Percentiles rank a stretch among this genome's conserved stretches.
Conservation (phyloP, 2,797 vertebrate species). For the Phoebastria nigripes region DNA sequence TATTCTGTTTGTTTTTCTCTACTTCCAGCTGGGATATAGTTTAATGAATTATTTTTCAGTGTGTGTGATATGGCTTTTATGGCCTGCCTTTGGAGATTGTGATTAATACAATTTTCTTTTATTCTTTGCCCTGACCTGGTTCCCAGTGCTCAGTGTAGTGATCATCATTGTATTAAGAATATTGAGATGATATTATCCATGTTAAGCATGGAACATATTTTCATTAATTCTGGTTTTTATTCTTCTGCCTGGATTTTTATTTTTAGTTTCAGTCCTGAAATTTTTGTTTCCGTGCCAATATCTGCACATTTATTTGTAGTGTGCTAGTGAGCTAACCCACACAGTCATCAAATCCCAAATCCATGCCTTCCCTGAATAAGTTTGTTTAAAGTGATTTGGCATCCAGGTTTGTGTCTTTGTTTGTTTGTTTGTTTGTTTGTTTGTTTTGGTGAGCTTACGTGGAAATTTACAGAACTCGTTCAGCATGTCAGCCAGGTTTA, state of each 20-base stretch:
- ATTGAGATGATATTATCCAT: background rate
- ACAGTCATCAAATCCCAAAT: slow-evolving; percentile 52
- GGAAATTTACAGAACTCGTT: background rate
- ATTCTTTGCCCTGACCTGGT: slow-evolving; percentile 45
- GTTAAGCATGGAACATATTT: background rate
- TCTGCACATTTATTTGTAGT: slow-evolving; percentile 53
- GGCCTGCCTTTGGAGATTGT: slow-evolving; percentile 69
- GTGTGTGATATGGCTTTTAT: slow-evolving; percentile 71
- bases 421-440: background rate
- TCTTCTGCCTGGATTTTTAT: slow-evolving; percentile 17
- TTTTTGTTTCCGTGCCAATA: slow-evolving; percentile 52
- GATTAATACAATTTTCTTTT: slow-evolving; percentile 66
- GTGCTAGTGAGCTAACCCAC: background rate
- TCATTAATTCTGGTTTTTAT: slow-evolving; percentile 28
- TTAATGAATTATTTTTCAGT: slow-evolving; percentile 77
- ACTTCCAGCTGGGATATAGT: slow-evolving; percentile 70
- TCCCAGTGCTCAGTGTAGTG: slow-evolving; percentile 1
- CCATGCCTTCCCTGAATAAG: background rate
- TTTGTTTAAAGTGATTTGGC: slow-evolving; percentile 24
- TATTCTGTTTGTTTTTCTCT: slow-evolving; percentile 69
- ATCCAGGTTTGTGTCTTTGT: background rate
- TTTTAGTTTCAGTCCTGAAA: slow-evolving; percentile 45
- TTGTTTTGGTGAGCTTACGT: background rate
- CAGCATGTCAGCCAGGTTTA: background rate
- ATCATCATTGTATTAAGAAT: slow-evolving; percentile 1